Base-by-base conservation (phyloP, 1,140 invertebrate species). In the Sminthurides bifidus region DNA sequence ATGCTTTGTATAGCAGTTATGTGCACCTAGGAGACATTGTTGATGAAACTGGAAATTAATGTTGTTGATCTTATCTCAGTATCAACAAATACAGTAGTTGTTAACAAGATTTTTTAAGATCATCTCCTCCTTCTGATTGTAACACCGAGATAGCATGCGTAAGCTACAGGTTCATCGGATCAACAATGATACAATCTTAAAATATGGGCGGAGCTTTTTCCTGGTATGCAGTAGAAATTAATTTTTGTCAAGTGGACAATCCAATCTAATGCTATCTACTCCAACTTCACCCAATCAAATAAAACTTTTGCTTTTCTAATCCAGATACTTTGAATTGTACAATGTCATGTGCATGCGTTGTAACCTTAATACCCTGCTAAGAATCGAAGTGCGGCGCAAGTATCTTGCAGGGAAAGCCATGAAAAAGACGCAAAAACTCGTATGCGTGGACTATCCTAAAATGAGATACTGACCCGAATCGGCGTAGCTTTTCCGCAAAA, bases 401-500 rank as follows among this genome's bases (percentile, higher is more conserved):
- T 35, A 10, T 35, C 33, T 35, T n/a, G 10, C 33, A 10, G 10
- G 8, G 10, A 10, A 35, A 10, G 10, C 33, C 33, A 35, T 35
- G n/a, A 10, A 35, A 10, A 10, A 10, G n/a, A 10, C 10, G 10
- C 8, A 10, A 35, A 10, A n/a, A 10, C 10, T 35, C 33, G 10
- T n/a, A 10, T 10, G 33, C 10, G 8, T 35, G 8, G 10, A 35
- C 33, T 10, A 10, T 35, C 33, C 33, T 35, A 35, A 10, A 10
- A 35, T n/a, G 33, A 35, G n/a, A 10, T 35, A 4, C 21, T 6
- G 15, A 46, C 44, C 44, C 27, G 8, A 49, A 49, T 29, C 35
- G 40, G 12, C 48, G 49, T n/a, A 57, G 19, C 35, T 57, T 57
- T 19, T 52, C 49, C 21, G 55, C 23, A 45, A 57, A 52, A n/a